These are phyloP conservation scores for Choristoneura rosaceana DNA, from an alignment of 2,888 invertebrate species.

Conservation along the genomic window DNA sequence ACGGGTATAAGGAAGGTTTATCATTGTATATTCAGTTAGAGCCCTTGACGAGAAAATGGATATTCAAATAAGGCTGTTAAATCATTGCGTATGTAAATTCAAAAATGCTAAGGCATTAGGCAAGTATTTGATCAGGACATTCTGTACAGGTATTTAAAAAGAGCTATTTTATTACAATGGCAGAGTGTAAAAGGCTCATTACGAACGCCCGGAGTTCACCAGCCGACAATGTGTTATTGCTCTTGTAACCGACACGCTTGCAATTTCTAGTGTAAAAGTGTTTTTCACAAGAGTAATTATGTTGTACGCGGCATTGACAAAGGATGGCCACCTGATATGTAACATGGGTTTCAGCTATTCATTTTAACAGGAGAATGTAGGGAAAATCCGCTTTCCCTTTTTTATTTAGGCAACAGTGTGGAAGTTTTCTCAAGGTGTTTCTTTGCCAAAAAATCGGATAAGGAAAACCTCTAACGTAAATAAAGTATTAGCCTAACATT, in stretches of 20 bases:
- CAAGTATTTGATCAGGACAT: conserved; percentile 26
- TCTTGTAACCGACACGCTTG: conserved; percentile 2
- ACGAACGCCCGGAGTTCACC: background rate
- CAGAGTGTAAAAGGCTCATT: background rate
- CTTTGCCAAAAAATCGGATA: conserved; percentile 13
- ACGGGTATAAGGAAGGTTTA: conserved; percentile 25
- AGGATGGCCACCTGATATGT: conserved; percentile 52
- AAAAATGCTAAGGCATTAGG: conserved; percentile 16
- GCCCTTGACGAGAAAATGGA: conserved; percentile 20
- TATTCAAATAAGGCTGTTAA: conserved; percentile 36
- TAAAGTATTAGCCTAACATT: conserved; percentile 24
- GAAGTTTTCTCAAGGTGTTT: conserved; percentile 23
- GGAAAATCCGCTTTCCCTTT: conserved; percentile 15
- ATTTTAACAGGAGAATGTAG: conserved; percentile 45
- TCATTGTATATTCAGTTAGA: conserved; percentile 30
- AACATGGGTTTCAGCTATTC: conserved; percentile 51
- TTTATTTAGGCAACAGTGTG: conserved; percentile 18
- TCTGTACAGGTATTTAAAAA: conserved; percentile 3
- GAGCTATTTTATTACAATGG: background rate
- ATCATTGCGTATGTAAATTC: conserved; percentile 30
- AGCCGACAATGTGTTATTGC: conserved; percentile 1
- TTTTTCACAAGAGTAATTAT: conserved; percentile 36
- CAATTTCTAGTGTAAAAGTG: conserved; percentile 11
- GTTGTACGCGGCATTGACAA: conserved; percentile 44
- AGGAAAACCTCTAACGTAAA: conserved; percentile 26